A percentile compares a stretch with the other conserved stretches of the same genome.
phyloP scores from a whole-genome alignment of 2,888 invertebrate genomes.

The Rhogogaster chlorosoma region DNA sequence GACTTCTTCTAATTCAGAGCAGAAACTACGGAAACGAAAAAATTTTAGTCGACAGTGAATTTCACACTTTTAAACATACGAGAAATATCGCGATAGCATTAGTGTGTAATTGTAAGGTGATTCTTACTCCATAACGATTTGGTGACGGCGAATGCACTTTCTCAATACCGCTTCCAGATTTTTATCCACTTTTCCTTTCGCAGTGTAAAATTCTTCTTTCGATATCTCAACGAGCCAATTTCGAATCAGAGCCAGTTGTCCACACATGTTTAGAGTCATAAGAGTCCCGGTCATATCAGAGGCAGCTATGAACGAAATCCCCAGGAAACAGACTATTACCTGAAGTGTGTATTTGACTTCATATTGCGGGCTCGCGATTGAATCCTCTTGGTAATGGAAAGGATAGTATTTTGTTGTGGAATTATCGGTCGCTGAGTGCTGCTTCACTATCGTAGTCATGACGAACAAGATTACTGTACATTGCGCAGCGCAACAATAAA shows the following conservation, averaged over 20 bases:
- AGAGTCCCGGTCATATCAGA: neutral
- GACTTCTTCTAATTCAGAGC: slow-evolving; percentile 7
- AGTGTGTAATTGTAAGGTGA: neutral
- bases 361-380: neutral
- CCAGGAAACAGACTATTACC: slow-evolving; percentile 53
- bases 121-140: slow-evolving; percentile 15
- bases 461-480: neutral
- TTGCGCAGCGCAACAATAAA: neutral
- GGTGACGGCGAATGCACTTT: slow-evolving; percentile 27
- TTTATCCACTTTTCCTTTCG: neutral
- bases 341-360: slow-evolving; percentile 51
- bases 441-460: neutral
- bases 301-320: slow-evolving; percentile 20
- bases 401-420: neutral
- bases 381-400: neutral
- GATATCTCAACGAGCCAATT: neutral
- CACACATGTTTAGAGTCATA: slow-evolving; percentile 7
- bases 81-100: neutral
- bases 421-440: neutral
- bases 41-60: neutral
- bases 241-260: slow-evolving; percentile 4
- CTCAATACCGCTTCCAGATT: neutral
- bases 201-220: neutral
- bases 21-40: neutral
- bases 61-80: neutral